phyloP scores from a whole-genome alignment of 2,888 invertebrate genomes.

The Stenotaenia linearis region DNA sequence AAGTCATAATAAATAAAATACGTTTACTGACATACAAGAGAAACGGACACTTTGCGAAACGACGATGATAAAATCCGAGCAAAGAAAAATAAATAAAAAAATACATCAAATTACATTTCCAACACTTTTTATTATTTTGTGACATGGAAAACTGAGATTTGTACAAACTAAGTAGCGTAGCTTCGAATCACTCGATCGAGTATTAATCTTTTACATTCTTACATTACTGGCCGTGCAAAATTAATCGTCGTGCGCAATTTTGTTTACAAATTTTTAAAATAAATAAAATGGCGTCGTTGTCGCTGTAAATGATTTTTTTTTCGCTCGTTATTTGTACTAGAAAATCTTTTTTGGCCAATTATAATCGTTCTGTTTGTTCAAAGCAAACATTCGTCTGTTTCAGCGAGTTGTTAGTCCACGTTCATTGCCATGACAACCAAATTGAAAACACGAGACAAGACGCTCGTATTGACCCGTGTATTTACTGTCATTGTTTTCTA shows the following conservation, averaged over 20 bases:
- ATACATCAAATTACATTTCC: not conserved
- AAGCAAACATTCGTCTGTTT: not conserved
- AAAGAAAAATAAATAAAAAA: not conserved
- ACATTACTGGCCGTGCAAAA: not conserved
- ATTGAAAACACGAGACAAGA: slow-evolving; percentile 2
- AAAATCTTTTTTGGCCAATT: slow-evolving; percentile 13
- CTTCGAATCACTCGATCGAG: not conserved
- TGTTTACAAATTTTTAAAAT: not conserved
- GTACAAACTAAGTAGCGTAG: not conserved
- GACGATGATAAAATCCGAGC: not conserved
- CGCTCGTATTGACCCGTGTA: slow-evolving; percentile 2
- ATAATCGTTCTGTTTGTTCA: slow-evolving; percentile 19
- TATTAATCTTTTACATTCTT: not conserved
- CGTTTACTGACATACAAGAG: not conserved
- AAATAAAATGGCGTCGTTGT: not conserved
- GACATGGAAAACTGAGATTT: not conserved
- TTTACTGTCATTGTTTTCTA: not conserved
- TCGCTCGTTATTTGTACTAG: not conserved
- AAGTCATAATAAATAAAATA: slow-evolving; percentile 7
- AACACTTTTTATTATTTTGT: not conserved
- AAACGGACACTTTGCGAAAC: not conserved
- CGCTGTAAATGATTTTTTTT: not conserved
- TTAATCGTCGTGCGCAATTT: not conserved
- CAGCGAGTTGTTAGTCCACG: not conserved
- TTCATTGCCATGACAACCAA: not conserved